Evolutionary conservation across 2,113 vertebrate genomes (phyloP).

Genomic region (Psilopsiagon aymara): DNA sequence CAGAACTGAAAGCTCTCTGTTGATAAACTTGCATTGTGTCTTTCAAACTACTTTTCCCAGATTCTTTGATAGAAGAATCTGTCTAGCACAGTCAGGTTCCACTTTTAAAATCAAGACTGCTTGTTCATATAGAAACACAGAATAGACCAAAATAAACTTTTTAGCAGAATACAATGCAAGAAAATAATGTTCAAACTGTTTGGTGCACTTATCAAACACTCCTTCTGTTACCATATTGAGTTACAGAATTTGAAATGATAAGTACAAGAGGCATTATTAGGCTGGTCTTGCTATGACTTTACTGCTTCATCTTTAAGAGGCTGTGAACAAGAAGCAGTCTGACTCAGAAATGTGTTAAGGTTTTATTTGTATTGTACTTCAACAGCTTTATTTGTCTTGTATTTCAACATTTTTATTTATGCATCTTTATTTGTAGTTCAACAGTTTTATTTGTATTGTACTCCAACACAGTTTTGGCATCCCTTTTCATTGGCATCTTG

Average conservation of each 20-base stretch:
- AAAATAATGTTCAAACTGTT: background rate
- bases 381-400: background rate
- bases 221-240: background rate
- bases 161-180: background rate
- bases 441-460: background rate
- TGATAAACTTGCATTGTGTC: background rate
- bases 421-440: background rate
- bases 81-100: background rate
- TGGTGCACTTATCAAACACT: background rate
- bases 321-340: background rate
- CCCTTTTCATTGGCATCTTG: background rate
- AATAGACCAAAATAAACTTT: background rate
- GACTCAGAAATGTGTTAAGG: background rate
- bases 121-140: background rate
- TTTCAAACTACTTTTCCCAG: background rate
- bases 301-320: background rate
- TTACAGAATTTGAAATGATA: background rate
- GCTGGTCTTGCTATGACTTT: background rate
- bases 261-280: background rate
- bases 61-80: background rate
- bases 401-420: background rate
- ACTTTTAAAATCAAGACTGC: background rate
- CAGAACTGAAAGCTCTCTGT: background rate
- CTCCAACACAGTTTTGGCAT: background rate
- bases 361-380: background rate